These are phyloP conservation scores for Seira sanloemensis DNA, from an alignment of 2,888 invertebrate genomes.

Conservation along the genomic window DNA sequence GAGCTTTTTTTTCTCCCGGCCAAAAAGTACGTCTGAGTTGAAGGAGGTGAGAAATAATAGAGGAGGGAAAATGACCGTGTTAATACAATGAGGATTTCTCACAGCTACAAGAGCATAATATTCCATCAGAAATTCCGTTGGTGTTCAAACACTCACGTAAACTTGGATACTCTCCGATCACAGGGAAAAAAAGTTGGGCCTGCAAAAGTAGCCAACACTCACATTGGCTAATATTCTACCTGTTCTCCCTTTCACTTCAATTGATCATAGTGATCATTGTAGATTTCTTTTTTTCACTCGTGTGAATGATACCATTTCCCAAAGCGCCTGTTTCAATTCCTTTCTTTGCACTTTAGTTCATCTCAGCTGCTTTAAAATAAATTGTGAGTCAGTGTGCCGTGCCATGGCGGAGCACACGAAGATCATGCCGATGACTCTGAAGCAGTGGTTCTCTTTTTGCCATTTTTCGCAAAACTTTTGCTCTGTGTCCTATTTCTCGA, in stretches of 20 bases:
- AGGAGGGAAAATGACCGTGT: not conserved
- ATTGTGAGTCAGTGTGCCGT: not conserved
- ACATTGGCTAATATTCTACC: not conserved
- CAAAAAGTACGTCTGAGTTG: not conserved
- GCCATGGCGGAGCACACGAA: slow-evolving; percentile 6
- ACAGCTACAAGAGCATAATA: slow-evolving; percentile 1
- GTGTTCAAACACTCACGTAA: not conserved
- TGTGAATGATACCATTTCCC: slow-evolving; percentile 28
- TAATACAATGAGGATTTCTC: not conserved
- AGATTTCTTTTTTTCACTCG: slow-evolving; percentile 11
- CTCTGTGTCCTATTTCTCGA: too few species aligned
- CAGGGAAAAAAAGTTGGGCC: not conserved
- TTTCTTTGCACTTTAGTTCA: slow-evolving; percentile 14
- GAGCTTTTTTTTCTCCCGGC: not conserved
- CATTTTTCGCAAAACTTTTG: slow-evolving; percentile 21
- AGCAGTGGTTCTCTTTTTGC: slow-evolving; percentile 9
- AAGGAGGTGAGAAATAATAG: slow-evolving; percentile 8
- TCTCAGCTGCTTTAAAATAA: not conserved
- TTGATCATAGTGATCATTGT: slow-evolving; percentile 17
- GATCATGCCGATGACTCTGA: slow-evolving; percentile 17
- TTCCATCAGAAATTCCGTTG: slow-evolving; percentile 16
- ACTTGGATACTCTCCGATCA: not conserved
- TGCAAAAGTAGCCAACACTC: not conserved
- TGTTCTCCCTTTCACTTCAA: not conserved
- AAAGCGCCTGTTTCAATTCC: slow-evolving; percentile 41